Evolutionary conservation across 2,888 invertebrate genomes (phyloP).

Genomic region (Tholera decimalis): DNA sequence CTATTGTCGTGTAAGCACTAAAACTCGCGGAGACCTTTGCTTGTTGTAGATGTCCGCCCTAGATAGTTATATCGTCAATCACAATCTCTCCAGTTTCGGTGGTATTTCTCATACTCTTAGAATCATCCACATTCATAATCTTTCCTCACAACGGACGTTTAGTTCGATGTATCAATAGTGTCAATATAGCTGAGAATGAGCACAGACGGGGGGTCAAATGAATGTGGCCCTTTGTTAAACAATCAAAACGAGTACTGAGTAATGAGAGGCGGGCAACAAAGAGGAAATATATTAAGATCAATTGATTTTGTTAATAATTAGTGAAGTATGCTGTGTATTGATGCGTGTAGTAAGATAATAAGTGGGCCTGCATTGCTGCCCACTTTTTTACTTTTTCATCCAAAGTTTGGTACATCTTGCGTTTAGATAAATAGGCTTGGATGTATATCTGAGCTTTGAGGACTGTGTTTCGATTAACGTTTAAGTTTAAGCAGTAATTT

Average conservation of each 20-base stretch:
- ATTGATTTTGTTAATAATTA: slow-evolving; percentile 13
- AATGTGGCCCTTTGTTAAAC: slow-evolving; percentile 70
- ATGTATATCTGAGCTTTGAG: no score
- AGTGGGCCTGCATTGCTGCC: background rate
- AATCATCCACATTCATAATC: background rate
- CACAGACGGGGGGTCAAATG: slow-evolving; percentile 74
- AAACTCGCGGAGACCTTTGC: no score
- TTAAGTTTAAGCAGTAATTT: no score
- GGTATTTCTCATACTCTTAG: background rate
- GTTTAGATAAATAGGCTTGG: background rate
- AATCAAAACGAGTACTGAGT: slow-evolving; percentile 52
- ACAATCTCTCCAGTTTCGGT: no score
- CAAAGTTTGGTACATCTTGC: background rate
- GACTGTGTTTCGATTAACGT: no score
- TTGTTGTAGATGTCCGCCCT: no score
- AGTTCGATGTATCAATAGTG: slow-evolving; percentile 74
- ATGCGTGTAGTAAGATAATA: background rate
- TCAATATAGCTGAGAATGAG: slow-evolving; percentile 75
- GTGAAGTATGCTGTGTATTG: background rate
- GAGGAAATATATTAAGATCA: slow-evolving; percentile 23
- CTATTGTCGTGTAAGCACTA: no score
- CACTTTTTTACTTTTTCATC: background rate
- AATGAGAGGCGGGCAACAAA: slow-evolving; percentile 17
- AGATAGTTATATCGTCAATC: no score
- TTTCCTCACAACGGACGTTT: slow-evolving; percentile 1